A percentile compares a stretch with the other conserved stretches of the same genome.
phyloP scores from a whole-genome alignment of 2,113 vertebrate genomes.

The Nasalis larvatus region DNA sequence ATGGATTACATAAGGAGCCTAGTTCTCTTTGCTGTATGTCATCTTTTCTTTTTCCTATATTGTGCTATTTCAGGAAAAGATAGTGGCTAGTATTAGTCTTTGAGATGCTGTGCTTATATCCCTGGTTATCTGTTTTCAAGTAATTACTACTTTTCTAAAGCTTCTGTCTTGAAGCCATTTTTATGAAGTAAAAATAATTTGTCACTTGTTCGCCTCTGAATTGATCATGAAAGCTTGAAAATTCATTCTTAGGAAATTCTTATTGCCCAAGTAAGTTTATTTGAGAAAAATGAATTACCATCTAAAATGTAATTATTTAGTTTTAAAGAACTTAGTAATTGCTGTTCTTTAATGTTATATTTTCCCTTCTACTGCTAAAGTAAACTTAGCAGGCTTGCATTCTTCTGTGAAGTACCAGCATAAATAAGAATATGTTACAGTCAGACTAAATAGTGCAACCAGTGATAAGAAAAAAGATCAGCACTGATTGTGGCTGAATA shows the following conservation, averaged over 20 bases:
- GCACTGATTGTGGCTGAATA: neutral
- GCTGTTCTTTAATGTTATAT: neutral
- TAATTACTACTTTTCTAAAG: slow-evolving; percentile 40
- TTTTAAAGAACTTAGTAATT: slow-evolving; percentile 4
- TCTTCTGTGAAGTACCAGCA: neutral
- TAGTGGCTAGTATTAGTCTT: neutral
- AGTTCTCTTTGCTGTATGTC: neutral
- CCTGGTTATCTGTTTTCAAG: slow-evolving; percentile 49
- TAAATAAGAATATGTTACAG: neutral
- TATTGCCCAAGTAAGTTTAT: slow-evolving; percentile 22
- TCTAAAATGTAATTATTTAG: slow-evolving; percentile 42
- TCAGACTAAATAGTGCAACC: neutral
- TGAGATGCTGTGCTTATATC: neutral
- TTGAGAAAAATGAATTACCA: slow-evolving; percentile 30
- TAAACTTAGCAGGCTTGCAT: neutral
- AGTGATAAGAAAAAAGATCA: neutral
- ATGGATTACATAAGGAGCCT: neutral
- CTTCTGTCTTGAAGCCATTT: slow-evolving; percentile 31
- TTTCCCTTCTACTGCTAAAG: neutral
- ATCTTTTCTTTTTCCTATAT: neutral
- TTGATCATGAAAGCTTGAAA: slow-evolving; percentile 43
- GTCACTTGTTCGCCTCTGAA: slow-evolving; percentile 15
- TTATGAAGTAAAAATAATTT: slow-evolving; percentile 56
- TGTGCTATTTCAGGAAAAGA: slow-evolving; percentile 4
- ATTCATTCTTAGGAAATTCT: slow-evolving; percentile 42